Conservation (phyloP, 2,113 vertebrate genomes). For the Pagrus major region DNA sequence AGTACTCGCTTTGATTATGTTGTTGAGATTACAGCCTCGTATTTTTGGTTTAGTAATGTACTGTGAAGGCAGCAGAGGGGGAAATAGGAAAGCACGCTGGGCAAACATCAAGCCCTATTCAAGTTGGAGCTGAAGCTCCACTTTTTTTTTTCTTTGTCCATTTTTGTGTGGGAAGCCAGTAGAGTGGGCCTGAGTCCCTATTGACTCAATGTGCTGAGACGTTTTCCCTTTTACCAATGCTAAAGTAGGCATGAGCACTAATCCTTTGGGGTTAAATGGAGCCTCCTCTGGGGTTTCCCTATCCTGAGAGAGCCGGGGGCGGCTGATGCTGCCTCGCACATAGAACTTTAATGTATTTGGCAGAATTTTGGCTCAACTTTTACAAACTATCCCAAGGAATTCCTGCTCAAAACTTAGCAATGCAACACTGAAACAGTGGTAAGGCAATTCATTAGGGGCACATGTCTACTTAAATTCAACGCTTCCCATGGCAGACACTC, state of each 20-base stretch:
- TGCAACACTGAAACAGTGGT: neutral
- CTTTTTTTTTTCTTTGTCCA: slow-evolving; percentile 60
- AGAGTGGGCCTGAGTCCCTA: slow-evolving; percentile 69
- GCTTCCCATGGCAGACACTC: slow-evolving; percentile 16
- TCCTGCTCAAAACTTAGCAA: slow-evolving; percentile 11
- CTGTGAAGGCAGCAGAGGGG: slow-evolving; percentile 66
- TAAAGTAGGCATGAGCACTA: slow-evolving; percentile 85
- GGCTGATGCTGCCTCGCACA: slow-evolving; percentile 52
- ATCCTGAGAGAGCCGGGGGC: slow-evolving; percentile 79
- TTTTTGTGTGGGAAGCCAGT: slow-evolving; percentile 77
- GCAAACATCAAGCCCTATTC: slow-evolving; percentile 63
- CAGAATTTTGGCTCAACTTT: slow-evolving; percentile 61
- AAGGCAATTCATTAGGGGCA: slow-evolving; percentile 9
- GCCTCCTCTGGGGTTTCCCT: slow-evolving; percentile 74
- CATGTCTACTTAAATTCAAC: neutral
- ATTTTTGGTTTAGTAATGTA: slow-evolving; percentile 62
- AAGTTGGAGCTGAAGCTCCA: slow-evolving; percentile 59
- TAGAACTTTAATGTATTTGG: slow-evolving; percentile 63
- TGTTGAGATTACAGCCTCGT: slow-evolving; percentile 54
- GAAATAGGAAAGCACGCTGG: slow-evolving; percentile 55
- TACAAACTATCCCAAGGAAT: slow-evolving; percentile 39
- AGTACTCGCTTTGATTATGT: slow-evolving; percentile 43
- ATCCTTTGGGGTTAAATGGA: slow-evolving; percentile 84
- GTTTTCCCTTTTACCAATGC: slow-evolving; percentile 79
- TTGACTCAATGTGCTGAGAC: slow-evolving; percentile 76